Percentiles rank a stretch among this genome's conserved stretches.
phyloP scores from a whole-genome alignment of 2,797 vertebrate genomes.

The Artibeus lituratus region DNA sequence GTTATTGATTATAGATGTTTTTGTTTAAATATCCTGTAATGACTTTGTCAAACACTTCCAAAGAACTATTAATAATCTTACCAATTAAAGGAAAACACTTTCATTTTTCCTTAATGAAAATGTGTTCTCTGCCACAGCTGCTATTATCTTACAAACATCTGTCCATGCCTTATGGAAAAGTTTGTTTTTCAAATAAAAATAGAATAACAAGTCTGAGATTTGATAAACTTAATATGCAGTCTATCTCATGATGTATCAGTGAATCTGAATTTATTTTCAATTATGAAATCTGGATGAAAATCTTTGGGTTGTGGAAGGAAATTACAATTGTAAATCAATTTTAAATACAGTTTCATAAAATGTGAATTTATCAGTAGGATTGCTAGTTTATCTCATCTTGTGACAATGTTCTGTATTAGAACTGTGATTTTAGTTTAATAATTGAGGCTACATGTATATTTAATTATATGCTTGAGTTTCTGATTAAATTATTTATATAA shows the following conservation, averaged over 20 bases:
- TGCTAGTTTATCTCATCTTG: not conserved
- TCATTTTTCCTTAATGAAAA: constrained; percentile 57
- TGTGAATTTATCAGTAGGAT: not conserved
- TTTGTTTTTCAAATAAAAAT: constrained; percentile 64
- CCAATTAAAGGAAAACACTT: constrained; percentile 24
- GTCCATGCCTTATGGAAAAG: constrained; percentile 37
- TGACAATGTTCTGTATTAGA: constrained; percentile 4
- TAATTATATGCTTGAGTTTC: constrained; percentile 36
- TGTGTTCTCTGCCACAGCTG: constrained; percentile 47
- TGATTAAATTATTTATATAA: not conserved
- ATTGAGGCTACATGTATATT: not conserved
- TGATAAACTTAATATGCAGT: constrained; percentile 40
- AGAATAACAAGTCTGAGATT: constrained; percentile 29
- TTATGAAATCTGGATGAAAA: constrained; percentile 46
- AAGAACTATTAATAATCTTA: constrained; percentile 47
- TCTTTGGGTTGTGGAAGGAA: constrained; percentile 12
- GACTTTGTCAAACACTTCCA: constrained; percentile 35
- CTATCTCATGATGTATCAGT: constrained; percentile 11
- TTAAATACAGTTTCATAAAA: constrained; percentile 21
- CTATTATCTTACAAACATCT: constrained; percentile 72
- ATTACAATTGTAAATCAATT: constrained; percentile 3
- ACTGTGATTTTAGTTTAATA: not conserved
- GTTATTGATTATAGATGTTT: not conserved
- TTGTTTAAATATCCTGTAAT: constrained; percentile 17
- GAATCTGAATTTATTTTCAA: constrained; percentile 31